A percentile compares a stretch with the other conserved stretches of the same genome.
Conservation (phyloP, 2,888 invertebrate species). For the Rhingia campestris region DNA sequence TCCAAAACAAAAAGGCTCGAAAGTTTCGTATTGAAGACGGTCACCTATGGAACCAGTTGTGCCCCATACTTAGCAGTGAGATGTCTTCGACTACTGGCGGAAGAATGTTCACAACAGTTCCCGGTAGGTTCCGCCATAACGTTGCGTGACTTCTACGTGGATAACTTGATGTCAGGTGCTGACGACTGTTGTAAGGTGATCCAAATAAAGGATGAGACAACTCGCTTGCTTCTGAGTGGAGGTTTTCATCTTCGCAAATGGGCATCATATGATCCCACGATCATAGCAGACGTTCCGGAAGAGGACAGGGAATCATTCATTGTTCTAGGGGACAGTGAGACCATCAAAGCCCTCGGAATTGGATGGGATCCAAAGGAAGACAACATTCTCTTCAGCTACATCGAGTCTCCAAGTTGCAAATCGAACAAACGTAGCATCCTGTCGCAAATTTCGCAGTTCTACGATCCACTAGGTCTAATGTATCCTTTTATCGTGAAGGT, state of each 20-base stretch:
- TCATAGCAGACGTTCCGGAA: constrained; percentile 12
- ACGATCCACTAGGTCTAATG: no score
- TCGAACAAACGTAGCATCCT: no score
- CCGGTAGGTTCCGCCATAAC: constrained; percentile 13
- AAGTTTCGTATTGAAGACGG: constrained; percentile 43
- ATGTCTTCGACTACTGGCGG: constrained; percentile 20
- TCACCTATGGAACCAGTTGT: constrained; percentile 44
- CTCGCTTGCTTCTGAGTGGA: constrained; percentile 18
- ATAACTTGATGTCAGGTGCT: constrained; percentile 61
- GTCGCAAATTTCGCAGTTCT: no score
- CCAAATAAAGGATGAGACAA: constrained; percentile 14
- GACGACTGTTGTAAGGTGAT: constrained; percentile 20
- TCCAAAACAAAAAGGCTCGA: constrained; percentile 21
- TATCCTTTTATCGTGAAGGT: no score
- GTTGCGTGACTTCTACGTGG: constrained; percentile 47
- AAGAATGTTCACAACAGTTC: constrained; percentile 2
- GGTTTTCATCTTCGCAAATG: constrained; percentile 42
- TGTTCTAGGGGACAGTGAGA: constrained; percentile 31
- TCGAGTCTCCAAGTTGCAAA: no score
- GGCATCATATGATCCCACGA: constrained; percentile 22
- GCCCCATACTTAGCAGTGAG: constrained; percentile 36
- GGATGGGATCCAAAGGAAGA: no score
- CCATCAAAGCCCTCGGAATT: no score
- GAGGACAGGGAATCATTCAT: constrained; percentile 13
- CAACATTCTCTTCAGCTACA: no score